These are phyloP conservation scores for Magallana nippona DNA, from an alignment of 2,888 invertebrate species.

Conservation along the genomic window DNA sequence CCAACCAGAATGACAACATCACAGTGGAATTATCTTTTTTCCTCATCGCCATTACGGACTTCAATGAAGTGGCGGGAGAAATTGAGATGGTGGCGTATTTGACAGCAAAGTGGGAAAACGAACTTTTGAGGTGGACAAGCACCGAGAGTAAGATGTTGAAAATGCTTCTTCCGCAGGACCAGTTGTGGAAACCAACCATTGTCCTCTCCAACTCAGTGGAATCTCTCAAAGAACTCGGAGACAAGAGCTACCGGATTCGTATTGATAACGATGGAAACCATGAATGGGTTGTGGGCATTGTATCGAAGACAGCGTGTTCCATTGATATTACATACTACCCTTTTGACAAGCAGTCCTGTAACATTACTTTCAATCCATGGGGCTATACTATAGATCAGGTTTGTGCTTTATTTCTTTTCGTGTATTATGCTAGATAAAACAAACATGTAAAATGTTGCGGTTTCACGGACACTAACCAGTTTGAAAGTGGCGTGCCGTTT, in stretches of 20 bases:
- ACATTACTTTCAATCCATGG: constrained; percentile 45
- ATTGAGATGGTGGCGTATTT: constrained; percentile 40
- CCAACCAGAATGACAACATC: constrained; percentile 43
- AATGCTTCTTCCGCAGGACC: constrained; percentile 38
- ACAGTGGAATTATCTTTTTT: constrained; percentile 42
- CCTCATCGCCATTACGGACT: constrained; percentile 51
- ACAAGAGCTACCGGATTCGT: constrained; percentile 52
- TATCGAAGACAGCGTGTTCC: constrained; percentile 51
- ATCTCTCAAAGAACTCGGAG: constrained; percentile 50
- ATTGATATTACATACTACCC: constrained; percentile 55
- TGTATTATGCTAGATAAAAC: no score
- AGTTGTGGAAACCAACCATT: constrained; percentile 44
- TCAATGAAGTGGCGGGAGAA: constrained; percentile 54
- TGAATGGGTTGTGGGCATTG: constrained; percentile 48
- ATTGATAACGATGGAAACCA: constrained; percentile 48
- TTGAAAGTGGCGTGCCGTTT: not conserved
- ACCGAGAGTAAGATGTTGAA: constrained; percentile 34
- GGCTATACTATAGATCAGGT: constrained; percentile 51
- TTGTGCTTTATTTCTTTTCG: no score
- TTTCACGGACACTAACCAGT: no score
- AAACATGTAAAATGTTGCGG: no score
- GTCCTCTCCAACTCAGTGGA: constrained; percentile 45
- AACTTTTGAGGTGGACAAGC: constrained; percentile 26
- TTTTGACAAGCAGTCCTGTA: constrained; percentile 56
- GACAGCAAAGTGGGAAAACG: constrained; percentile 43